Evolutionary conservation across 1,140 invertebrate species (phyloP).

Genomic region (Parasteatoda tepidariorum): DNA sequence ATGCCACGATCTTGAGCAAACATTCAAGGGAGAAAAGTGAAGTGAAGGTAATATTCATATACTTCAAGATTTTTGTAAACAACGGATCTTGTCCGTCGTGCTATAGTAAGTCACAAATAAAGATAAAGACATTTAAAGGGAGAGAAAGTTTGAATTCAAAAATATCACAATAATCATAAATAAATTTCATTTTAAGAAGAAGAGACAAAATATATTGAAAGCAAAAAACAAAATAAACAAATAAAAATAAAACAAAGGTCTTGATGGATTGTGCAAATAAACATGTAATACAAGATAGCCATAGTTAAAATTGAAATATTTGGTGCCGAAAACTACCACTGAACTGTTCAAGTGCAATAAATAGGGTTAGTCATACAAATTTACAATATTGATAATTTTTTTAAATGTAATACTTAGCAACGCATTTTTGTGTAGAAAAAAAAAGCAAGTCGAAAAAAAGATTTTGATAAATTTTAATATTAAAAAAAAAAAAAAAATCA

Average conservation of each 20-base stretch:
- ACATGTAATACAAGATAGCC: no score
- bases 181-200: slow-evolving; percentile 10
- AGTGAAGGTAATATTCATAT: slow-evolving; percentile 93
- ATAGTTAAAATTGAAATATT: no score
- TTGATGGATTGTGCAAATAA: background rate
- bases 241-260: background rate
- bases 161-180: slow-evolving; percentile 36
- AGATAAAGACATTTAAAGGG: slow-evolving; percentile 49
- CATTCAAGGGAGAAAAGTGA: slow-evolving; percentile 98
- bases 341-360: no score
- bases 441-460: no score
- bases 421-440: no score
- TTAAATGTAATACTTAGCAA: no score
- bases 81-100: slow-evolving; percentile 38
- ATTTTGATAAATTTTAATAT: no score
- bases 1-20: slow-evolving; percentile 96
- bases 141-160: slow-evolving; percentile 1
- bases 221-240: slow-evolving; percentile 14
- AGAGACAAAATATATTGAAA: slow-evolving; percentile 9
- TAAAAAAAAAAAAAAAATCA: no score
- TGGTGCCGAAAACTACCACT: no score
- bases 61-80: slow-evolving; percentile 53
- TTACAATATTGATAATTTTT: no score
- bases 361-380: no score
- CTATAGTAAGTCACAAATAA: slow-evolving; percentile 60